These are phyloP conservation scores for Myoxocephalus aenaeus DNA, from an alignment of 2,797 vertebrate species.

Conservation along the genomic window DNA sequence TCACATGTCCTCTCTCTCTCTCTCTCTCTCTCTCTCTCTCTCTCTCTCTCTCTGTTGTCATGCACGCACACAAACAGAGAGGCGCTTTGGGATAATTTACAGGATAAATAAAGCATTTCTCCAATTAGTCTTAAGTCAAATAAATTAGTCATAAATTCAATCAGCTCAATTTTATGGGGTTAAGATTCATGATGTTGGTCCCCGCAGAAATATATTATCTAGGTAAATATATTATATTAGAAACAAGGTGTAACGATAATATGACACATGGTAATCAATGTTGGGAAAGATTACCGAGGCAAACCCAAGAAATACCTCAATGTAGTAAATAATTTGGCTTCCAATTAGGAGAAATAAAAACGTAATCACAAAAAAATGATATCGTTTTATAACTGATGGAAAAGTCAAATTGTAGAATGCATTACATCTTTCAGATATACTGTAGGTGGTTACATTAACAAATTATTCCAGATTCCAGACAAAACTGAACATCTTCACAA, in stretches of 20 bases:
- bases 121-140: constrained; percentile 87
- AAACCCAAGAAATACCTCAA: neutral
- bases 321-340: neutral
- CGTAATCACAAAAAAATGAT: neutral
- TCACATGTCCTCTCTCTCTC: constrained; percentile 42
- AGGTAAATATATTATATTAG: constrained; percentile 64
- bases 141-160: constrained; percentile 86
- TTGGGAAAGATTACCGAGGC: neutral
- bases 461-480: neutral
- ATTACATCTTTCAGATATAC: neutral
- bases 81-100: constrained; percentile 77
- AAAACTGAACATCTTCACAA: neutral
- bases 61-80: constrained; percentile 55
- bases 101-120: constrained; percentile 83
- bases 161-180: constrained; percentile 78
- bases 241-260: constrained; percentile 39
- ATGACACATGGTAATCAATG: constrained; percentile 8
- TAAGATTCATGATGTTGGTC: constrained; percentile 79
- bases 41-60: constrained; percentile 22
- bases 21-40: constrained; percentile 27
- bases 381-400: neutral
- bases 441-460: neutral
- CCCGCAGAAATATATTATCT: constrained; percentile 71
- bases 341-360: neutral
- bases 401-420: neutral